These are phyloP conservation scores for Metellina segmentata DNA, from an alignment of 2,888 invertebrate species.

Conservation along the genomic window DNA sequence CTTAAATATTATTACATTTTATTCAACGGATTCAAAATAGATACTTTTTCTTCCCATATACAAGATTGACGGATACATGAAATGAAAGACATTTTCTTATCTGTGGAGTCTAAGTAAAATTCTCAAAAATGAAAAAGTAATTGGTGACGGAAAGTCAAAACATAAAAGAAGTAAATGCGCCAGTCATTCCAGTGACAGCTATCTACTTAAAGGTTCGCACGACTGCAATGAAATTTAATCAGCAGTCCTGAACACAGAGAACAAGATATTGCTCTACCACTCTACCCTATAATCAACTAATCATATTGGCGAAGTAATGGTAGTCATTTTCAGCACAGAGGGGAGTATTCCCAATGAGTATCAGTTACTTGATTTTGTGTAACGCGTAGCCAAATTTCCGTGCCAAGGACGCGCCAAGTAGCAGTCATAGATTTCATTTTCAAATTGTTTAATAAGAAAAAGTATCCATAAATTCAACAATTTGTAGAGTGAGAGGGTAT, in stretches of 20 bases:
- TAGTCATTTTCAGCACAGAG: slow-evolving; percentile 55
- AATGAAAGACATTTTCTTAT: slow-evolving; percentile 18
- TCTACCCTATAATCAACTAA: slow-evolving; percentile 73
- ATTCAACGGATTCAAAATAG: not conserved
- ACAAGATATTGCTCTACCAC: slow-evolving; percentile 51
- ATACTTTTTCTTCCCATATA: not conserved
- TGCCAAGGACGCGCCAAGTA: slow-evolving; percentile 29
- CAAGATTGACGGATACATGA: slow-evolving; percentile 23
- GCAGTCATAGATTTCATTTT: too few relatives aligned
- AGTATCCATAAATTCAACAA: too few relatives aligned
- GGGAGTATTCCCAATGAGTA: slow-evolving; percentile 17
- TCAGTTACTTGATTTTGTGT: slow-evolving; percentile 38
- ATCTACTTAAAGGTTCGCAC: slow-evolving; percentile 36
- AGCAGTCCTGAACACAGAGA: slow-evolving; percentile 65
- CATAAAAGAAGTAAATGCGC: slow-evolving; percentile 25
- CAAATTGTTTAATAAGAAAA: too few relatives aligned
- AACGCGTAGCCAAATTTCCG: slow-evolving; percentile 23
- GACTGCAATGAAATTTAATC: slow-evolving; percentile 69
- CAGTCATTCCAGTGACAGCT: slow-evolving; percentile 27
- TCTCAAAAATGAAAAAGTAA: slow-evolving; percentile 2
- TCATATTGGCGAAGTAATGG: slow-evolving; percentile 60
- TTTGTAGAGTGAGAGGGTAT: too few relatives aligned
- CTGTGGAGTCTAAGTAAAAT: not conserved
- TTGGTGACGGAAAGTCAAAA: slow-evolving; percentile 42
- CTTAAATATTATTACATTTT: slow-evolving; percentile 1